phyloP scores from a whole-genome alignment of 1,140 invertebrate genomes.

The Cotesia typhae region DNA sequence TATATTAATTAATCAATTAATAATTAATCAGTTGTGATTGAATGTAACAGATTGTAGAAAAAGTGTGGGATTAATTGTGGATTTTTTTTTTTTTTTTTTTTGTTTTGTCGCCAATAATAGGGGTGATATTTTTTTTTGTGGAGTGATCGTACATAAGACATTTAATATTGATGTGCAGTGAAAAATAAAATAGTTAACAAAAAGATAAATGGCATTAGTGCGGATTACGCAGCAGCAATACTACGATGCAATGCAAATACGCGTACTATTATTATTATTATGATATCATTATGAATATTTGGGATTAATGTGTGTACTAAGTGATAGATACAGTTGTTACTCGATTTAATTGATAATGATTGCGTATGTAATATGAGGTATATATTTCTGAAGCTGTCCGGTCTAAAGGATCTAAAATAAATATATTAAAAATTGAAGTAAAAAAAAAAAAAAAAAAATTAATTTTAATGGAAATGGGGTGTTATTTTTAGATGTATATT shows the following conservation, averaged over 20 bases:
- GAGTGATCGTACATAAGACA: no score
- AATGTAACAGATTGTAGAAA: no score
- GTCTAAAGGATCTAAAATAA: slow-evolving; percentile 54
- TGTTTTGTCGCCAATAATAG: no score
- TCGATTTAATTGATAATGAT: slow-evolving; percentile 7
- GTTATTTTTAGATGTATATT: slow-evolving; percentile 65
- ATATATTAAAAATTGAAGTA: slow-evolving; percentile 44
- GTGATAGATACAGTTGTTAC: slow-evolving; percentile 6
- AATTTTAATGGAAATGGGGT: slow-evolving; percentile 59
- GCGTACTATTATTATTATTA: slow-evolving; percentile 11
- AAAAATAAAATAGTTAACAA: background rate
- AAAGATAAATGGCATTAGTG: slow-evolving; percentile 32
- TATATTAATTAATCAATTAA: no score
- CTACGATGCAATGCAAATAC: slow-evolving; percentile 49
- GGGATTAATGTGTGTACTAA: background rate
- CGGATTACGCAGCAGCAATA: slow-evolving; percentile 49
- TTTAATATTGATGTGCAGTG: no score
- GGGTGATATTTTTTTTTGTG: no score
- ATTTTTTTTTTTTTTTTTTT: no score
- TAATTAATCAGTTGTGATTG: no score
- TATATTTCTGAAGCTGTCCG: slow-evolving; percentile 32
- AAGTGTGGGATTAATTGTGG: no score
- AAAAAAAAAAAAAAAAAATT: slow-evolving; percentile 44
- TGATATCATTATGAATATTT: slow-evolving; percentile 3
- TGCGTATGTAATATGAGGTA: slow-evolving; percentile 16